phyloP scores from a whole-genome alignment of 2,888 invertebrate species.

The Tineola bisselliella region DNA sequence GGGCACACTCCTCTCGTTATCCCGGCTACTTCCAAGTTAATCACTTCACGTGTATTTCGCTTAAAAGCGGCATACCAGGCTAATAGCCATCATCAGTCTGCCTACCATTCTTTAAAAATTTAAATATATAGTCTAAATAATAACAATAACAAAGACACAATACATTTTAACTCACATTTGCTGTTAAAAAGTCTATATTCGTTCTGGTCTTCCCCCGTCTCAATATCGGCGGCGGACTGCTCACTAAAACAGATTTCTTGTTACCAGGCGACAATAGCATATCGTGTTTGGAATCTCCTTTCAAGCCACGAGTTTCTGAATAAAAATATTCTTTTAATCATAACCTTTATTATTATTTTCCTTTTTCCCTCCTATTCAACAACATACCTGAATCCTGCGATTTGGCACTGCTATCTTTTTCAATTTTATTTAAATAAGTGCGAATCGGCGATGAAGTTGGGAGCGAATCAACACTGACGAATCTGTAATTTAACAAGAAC shows the following conservation, averaged over 20 bases:
- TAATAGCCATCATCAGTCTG: too few relatives aligned
- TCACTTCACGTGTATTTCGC: too few relatives aligned
- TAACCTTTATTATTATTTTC: too few relatives aligned
- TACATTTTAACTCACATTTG: conserved; percentile 48
- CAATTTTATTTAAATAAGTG: not conserved
- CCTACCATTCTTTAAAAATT: too few relatives aligned
- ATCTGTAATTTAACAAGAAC: too few relatives aligned
- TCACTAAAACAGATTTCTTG: conserved; percentile 28
- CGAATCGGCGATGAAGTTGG: conserved; percentile 38
- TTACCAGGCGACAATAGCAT: conserved; percentile 34
- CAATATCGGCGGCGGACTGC: conserved; percentile 53
- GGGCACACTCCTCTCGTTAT: too few relatives aligned
- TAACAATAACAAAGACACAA: conserved; percentile 29
- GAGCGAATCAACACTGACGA: conserved; percentile 44
- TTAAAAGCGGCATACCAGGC: too few relatives aligned
- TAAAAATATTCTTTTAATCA: conserved; percentile 19
- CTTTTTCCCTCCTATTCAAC: too few relatives aligned
- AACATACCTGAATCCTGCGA: not conserved
- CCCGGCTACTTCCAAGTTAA: too few relatives aligned
- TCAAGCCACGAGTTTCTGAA: conserved; percentile 31
- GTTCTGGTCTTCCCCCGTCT: conserved; percentile 19
- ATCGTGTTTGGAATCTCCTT: conserved; percentile 33
- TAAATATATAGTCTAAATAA: not conserved
- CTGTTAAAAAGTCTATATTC: not conserved
- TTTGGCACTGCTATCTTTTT: not conserved